These are phyloP conservation scores for Microtus richardsoni DNA, from an alignment of 2,113 vertebrate species.

Conservation along the genomic window DNA sequence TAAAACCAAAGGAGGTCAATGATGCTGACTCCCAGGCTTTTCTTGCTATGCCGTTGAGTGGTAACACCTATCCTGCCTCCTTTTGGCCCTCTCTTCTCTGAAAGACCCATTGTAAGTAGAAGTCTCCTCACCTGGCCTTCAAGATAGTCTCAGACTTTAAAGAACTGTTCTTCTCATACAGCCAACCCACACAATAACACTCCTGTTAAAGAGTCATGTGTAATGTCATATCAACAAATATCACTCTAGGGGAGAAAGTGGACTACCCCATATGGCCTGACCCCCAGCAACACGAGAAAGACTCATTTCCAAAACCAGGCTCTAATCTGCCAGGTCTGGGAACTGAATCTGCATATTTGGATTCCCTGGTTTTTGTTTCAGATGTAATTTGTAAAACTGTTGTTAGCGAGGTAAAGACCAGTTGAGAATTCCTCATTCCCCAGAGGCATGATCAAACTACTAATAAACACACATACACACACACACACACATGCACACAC, in stretches of 20 bases:
- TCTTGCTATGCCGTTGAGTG: neutral
- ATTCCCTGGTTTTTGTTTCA: too few relatives aligned
- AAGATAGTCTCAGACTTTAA: neutral
- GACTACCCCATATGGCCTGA: too few relatives aligned
- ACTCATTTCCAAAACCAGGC: neutral
- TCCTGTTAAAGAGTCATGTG: neutral
- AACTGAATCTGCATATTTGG: neutral
- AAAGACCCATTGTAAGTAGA: too few relatives aligned
- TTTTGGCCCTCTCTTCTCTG: fast-evolving
- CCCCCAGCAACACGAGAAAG: neutral
- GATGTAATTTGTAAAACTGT: neutral
- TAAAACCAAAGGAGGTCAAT: neutral
- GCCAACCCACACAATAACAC: neutral
- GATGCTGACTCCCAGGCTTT: neutral
- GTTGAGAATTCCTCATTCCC: neutral
- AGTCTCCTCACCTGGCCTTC: neutral
- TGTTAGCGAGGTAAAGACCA: neutral
- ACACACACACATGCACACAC: neutral
- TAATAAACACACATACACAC: neutral
- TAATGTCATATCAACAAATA: neutral
- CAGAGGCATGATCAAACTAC: neutral
- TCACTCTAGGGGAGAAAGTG: neutral
- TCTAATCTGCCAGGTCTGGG: neutral
- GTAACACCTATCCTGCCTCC: neutral
- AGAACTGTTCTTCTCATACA: neutral